Conservation (phyloP, 1,140 invertebrate genomes). For the Goniozus legneri region DNA sequence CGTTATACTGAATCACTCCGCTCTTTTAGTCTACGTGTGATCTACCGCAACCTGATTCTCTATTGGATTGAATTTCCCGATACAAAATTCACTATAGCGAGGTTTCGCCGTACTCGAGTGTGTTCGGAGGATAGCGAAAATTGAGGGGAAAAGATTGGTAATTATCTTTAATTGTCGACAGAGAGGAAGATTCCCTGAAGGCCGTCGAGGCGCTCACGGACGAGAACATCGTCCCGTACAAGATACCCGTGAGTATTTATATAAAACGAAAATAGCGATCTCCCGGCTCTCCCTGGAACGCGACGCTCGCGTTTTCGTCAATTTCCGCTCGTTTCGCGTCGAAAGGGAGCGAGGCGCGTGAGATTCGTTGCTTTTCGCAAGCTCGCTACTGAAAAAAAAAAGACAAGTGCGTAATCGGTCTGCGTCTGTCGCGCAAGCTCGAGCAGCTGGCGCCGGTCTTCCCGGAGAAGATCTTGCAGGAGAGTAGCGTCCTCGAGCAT, state of each 20-base stretch:
- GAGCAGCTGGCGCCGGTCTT: conserved; percentile 38
- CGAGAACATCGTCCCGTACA: conserved; percentile 48
- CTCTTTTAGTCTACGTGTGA: too few relatives aligned
- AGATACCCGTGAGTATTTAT: conserved; percentile 45
- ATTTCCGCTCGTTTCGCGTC: too few relatives aligned
- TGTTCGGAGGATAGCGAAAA: not conserved
- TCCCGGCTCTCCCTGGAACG: conserved; percentile 2
- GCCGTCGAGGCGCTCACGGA: conserved; percentile 39
- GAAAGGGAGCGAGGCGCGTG: too few relatives aligned
- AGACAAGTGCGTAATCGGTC: not conserved
- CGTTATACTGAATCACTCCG: too few relatives aligned
- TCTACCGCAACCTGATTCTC: too few relatives aligned
- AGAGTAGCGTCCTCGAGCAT: conserved; percentile 22
- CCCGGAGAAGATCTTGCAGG: conserved; percentile 37
- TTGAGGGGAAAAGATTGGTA: too few relatives aligned
- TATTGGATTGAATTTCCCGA: too few relatives aligned
- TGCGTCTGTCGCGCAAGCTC: conserved; percentile 27
- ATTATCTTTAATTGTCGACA: conserved; percentile 26
- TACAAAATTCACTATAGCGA: too few relatives aligned
- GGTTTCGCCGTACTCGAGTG: not conserved
- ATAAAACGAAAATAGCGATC: too few relatives aligned
- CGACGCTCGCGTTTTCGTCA: not conserved
- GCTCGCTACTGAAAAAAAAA: not conserved
- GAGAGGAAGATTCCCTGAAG: conserved; percentile 42
- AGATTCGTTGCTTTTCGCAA: too few relatives aligned